Evolutionary conservation across 2,888 invertebrate genomes (phyloP).

Genomic region (Thymelicus sylvestris): DNA sequence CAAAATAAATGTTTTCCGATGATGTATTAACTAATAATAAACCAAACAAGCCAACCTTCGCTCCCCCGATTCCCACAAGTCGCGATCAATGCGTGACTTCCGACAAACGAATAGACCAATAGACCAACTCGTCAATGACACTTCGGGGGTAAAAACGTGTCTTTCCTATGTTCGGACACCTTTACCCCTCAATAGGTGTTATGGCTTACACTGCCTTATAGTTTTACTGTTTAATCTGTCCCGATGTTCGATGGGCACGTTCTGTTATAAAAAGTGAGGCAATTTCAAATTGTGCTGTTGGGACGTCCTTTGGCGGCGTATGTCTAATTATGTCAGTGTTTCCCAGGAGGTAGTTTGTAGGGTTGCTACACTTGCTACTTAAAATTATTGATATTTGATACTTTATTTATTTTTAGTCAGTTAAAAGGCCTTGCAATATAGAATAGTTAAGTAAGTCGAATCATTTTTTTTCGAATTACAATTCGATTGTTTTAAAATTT

Average conservation of each 20-base stretch:
- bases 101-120: constrained; percentile 48
- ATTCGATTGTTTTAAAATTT: no score
- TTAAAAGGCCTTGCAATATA: no score
- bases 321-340: constrained; percentile 20
- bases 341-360: background rate
- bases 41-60: constrained; percentile 2
- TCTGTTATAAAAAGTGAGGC: constrained; percentile 2
- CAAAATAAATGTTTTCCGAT: background rate
- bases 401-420: no score
- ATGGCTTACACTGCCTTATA: background rate
- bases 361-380: background rate
- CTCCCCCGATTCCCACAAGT: constrained; percentile 44
- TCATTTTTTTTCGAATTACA: no score
- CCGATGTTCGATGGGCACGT: constrained; percentile 7
- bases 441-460: no score
- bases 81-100: constrained; percentile 49
- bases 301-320: constrained; percentile 19
- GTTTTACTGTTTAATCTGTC: constrained; percentile 25
- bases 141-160: constrained; percentile 50
- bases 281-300: constrained; percentile 10
- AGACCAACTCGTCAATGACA: constrained; percentile 48
- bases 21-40: background rate
- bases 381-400: no score
- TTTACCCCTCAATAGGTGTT: constrained; percentile 19
- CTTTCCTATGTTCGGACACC: constrained; percentile 40